Evolutionary conservation across 2,113 vertebrate genomes (phyloP).

Genomic region (Mystacornis crossleyi): DNA sequence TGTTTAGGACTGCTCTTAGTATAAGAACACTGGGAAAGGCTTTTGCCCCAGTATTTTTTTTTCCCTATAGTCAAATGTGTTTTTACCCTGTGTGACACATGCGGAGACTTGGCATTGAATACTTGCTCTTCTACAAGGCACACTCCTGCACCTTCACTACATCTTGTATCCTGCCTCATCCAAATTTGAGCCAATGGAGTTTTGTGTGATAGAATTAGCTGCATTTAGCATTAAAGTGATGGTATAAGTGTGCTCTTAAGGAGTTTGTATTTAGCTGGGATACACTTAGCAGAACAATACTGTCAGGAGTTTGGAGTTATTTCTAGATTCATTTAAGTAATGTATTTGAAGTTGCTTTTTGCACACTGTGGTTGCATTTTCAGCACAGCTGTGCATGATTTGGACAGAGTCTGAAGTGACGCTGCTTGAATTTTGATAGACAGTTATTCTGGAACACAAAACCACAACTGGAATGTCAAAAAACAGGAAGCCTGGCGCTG

Average conservation of each 20-base stretch:
- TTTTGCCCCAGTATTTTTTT: neutral
- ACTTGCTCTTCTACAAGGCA: neutral
- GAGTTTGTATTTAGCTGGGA: neutral
- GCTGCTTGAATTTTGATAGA: neutral
- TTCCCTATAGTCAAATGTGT: neutral
- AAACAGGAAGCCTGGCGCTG: neutral
- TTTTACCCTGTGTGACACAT: neutral
- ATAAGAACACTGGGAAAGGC: neutral
- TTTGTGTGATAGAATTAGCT: neutral
- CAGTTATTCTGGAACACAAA: neutral
- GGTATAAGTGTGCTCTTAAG: neutral
- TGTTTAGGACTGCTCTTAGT: neutral
- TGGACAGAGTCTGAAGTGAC: neutral
- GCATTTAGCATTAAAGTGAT: neutral
- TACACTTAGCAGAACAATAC: neutral
- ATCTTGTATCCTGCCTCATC: neutral
- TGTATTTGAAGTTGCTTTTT: neutral
- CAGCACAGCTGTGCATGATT: neutral
- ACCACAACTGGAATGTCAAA: constrained; percentile 1
- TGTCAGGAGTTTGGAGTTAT: neutral
- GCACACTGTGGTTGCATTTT: neutral
- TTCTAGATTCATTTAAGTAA: neutral
- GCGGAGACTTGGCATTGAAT: neutral
- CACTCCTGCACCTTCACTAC: neutral
- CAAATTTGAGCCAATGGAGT: neutral